These are phyloP conservation scores for Drosophila nasuta DNA, from an alignment of 1,140 invertebrate genomes.

Conservation along the genomic window DNA sequence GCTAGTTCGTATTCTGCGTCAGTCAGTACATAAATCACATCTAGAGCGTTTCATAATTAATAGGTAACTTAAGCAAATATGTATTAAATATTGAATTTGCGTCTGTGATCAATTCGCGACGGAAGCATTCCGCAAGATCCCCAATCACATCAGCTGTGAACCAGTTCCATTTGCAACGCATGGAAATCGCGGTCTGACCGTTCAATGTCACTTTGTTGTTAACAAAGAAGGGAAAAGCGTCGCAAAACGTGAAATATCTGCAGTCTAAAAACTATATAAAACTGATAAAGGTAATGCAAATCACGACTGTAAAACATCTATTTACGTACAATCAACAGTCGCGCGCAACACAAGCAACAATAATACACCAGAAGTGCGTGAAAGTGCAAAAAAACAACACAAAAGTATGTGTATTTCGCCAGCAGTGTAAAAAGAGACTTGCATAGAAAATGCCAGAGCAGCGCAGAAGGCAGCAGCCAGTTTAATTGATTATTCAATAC, in stretches of 20 bases:
- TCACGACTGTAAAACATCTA: conserved; percentile 27
- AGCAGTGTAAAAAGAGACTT: conserved; percentile 19
- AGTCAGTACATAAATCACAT: background rate
- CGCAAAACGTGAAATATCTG: conserved; percentile 65
- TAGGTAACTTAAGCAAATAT: background rate
- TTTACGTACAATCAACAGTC: conserved; percentile 13
- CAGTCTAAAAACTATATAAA: conserved; percentile 48
- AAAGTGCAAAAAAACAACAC: conserved; percentile 19
- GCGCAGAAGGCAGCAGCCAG: conserved; percentile 23
- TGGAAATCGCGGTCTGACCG: conserved; percentile 46
- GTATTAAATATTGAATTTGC: background rate
- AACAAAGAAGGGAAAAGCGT: conserved; percentile 70
- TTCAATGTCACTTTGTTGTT: conserved; percentile 58
- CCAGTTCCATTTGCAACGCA: conserved; percentile 26
- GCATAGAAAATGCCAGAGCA: conserved; percentile 72
- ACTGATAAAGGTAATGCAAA: conserved; percentile 73
- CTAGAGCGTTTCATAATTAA: background rate
- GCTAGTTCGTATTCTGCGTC: background rate
- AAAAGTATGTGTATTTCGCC: conserved; percentile 20
- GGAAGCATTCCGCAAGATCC: no score
- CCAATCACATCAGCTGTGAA: conserved; percentile 16
- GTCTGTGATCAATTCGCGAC: background rate
- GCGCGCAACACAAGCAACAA: conserved; percentile 3
- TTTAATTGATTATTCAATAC: conserved; percentile 83
- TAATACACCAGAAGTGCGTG: background rate